Evolutionary conservation across 2,113 vertebrate genomes (phyloP).

Genomic region (Gavialis gangeticus): DNA sequence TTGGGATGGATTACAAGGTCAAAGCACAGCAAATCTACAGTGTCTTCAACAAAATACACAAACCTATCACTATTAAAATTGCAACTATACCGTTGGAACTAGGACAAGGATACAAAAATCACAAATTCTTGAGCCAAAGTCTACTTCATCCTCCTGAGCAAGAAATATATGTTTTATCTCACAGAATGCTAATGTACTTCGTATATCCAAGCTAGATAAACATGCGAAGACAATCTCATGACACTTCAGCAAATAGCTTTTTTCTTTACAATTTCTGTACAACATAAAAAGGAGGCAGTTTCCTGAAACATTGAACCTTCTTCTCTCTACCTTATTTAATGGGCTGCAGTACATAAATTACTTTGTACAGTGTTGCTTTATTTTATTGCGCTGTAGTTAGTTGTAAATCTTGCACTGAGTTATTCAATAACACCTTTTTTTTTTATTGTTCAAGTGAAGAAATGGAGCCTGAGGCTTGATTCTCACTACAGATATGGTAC

Average conservation of each 20-base stretch:
- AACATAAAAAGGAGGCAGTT: conserved; percentile 4
- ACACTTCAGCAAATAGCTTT: background rate
- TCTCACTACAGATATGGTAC: conserved; percentile 39
- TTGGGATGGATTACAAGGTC: background rate
- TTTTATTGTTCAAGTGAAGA: conserved; percentile 31
- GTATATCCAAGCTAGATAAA: conserved; percentile 18
- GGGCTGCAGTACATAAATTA: conserved; percentile 38
- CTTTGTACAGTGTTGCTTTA: background rate
- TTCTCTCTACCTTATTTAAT: conserved; percentile 42
- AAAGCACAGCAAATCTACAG: background rate
- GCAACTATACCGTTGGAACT: background rate
- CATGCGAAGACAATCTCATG: background rate
- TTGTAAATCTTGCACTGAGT: conserved; percentile 54
- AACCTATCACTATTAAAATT: background rate
- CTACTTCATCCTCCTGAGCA: background rate
- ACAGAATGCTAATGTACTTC: background rate
- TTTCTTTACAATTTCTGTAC: conserved; percentile 11
- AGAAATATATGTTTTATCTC: background rate
- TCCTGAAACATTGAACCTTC: conserved; percentile 21
- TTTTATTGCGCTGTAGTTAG: conserved; percentile 20
- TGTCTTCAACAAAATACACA: background rate
- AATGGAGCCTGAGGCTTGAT: conserved; percentile 58
- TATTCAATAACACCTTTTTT: conserved; percentile 32
- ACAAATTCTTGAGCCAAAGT: background rate
- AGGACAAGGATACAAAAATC: background rate